Conservation (phyloP, 2,113 vertebrate genomes). For the Syrmaticus mikado region DNA sequence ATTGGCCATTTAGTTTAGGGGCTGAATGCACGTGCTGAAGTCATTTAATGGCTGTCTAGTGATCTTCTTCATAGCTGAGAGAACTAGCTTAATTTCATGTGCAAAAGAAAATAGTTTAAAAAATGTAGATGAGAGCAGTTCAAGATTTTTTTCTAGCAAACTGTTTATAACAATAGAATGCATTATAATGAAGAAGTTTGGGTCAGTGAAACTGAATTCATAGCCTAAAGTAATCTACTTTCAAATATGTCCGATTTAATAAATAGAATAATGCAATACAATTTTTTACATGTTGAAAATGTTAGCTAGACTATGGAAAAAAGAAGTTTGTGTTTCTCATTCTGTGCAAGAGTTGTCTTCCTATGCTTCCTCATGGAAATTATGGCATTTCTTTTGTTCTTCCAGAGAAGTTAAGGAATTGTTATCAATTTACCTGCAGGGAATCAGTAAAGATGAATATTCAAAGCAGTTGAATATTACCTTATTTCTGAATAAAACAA, state of each 20-base stretch:
- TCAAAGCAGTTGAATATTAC: not conserved
- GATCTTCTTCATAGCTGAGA: not conserved
- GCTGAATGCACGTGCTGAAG: not conserved
- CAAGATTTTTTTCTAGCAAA: not conserved
- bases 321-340: not conserved
- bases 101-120: not conserved
- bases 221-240: not conserved
- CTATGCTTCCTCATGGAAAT: not conserved
- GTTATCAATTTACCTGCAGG: not conserved
- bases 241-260: not conserved
- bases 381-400: not conserved
- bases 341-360: not conserved
- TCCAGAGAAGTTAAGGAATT: not conserved
- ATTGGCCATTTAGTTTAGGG: not conserved
- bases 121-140: not conserved
- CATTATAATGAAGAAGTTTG: not conserved
- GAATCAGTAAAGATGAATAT: not conserved
- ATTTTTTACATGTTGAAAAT: not conserved
- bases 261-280: not conserved
- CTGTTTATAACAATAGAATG: not conserved
- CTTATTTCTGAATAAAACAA: not conserved
- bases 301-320: not conserved
- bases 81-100: not conserved
- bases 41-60: not conserved
- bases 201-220: not conserved